Percentiles rank a stretch among this genome's conserved stretches.
These are phyloP conservation scores for Diaphora mendica DNA, from an alignment of 2,888 invertebrate genomes.

Conservation along the genomic window DNA sequence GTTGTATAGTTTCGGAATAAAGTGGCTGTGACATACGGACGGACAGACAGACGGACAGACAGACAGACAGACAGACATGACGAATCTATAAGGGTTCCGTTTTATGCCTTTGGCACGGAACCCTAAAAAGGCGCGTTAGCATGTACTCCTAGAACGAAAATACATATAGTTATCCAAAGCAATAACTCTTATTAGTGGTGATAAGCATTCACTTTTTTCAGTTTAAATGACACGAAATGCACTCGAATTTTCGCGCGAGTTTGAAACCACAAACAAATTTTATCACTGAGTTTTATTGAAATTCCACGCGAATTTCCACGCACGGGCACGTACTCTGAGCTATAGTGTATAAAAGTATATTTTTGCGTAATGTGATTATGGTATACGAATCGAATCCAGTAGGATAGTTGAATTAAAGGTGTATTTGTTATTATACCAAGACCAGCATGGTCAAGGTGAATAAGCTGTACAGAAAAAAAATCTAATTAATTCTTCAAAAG, in stretches of 20 bases:
- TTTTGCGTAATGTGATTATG: background rate
- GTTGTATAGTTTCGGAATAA: no score
- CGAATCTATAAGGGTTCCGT: no score
- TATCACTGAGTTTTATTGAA: background rate
- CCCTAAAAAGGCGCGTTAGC: no score
- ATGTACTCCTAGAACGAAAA: no score
- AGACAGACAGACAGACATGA: no score
- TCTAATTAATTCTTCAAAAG: no score
- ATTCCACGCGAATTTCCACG: background rate
- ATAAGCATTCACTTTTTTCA: background rate
- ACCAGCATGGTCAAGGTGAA: no score
- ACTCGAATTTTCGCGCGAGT: background rate
- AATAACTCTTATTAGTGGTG: background rate
- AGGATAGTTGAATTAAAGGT: background rate
- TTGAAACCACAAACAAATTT: background rate
- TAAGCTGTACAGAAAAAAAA: no score
- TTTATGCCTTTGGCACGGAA: no score
- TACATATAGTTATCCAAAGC: background rate
- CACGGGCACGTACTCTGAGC: background rate
- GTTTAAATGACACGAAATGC: background rate
- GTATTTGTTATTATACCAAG: background rate
- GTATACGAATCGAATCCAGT: background rate
- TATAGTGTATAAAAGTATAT: background rate
- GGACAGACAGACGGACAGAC: no score
- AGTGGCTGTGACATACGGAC: no score